Base-by-base conservation (phyloP, 2,888 invertebrate species). In the Heteromyza rotundicornis region DNA sequence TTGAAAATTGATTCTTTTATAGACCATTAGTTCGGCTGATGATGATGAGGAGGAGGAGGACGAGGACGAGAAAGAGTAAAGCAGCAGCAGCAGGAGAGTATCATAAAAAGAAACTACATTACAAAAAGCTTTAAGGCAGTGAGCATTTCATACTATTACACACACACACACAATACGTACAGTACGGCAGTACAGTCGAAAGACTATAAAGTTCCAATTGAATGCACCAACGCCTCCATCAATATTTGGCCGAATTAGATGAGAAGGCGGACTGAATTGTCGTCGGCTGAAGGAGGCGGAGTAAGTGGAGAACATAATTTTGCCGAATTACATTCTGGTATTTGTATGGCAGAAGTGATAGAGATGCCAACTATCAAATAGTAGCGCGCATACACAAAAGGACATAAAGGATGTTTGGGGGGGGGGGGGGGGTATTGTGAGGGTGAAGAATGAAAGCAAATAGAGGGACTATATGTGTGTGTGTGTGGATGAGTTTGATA, bases 1-100 rank as follows among this genome's bases (percentile, higher is more conserved):
- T 76, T 76, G 76, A 70, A 76, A 76, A 76, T 78, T 78, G 77
- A 77, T 77, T 78, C 75, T 78, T 66, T 77, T 77, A 77, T 77
- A 77, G 77, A 72, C 78, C 77, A 77, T 77, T 78, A 77, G 75
- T 74, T 77, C 75, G 75, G 77, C 75, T 75, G 75, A 73, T 73
- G 70, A 70, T 65, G 67, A 67, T 44, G 50, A 27, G 7, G 40
- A 44, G 57, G 35, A 24, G 32, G 8, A 14, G 24, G 14, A 19
- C n/a, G 20, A 50, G 19, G 2, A 50, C 40, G 8, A 10, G 32
- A n/a, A n/a, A n/a, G n/a, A n/a, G n/a, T n/a, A n/a, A n/a, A n/a
- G n/a, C n/a, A n/a, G n/a, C 24, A 24, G 47, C 10, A 24, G 2
- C 7, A 40, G n/a, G 3, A 14, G n/a, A 19, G 40, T 40, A 40